phyloP scores from a whole-genome alignment of 2,113 vertebrate genomes.

The Bos taurus region DNA sequence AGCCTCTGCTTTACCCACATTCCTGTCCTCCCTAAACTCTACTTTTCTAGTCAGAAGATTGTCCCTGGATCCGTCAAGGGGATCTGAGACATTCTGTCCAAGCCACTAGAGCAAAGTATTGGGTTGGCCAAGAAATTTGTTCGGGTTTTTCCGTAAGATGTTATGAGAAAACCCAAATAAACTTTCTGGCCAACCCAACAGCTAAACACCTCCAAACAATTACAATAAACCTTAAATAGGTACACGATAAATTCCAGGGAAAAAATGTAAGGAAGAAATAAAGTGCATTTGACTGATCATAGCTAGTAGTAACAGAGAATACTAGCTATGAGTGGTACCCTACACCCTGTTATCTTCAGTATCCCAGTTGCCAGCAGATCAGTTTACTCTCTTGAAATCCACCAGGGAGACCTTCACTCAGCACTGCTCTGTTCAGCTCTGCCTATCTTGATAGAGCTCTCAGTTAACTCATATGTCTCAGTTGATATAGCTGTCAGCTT shows the following conservation, averaged over 20 bases:
- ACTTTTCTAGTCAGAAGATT: neutral
- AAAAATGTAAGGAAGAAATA: neutral
- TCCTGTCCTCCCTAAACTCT: neutral
- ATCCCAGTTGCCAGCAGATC: neutral
- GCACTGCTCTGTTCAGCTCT: neutral
- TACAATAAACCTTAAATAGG: neutral
- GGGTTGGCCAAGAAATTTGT: neutral
- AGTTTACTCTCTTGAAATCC: neutral
- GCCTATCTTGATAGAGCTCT: neutral
- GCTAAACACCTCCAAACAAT: neutral
- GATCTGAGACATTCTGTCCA: neutral
- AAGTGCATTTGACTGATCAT: neutral
- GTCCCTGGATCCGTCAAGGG: neutral
- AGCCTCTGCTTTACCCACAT: neutral
- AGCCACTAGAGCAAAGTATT: neutral
- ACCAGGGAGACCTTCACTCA: neutral
- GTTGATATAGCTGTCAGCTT: neutral
- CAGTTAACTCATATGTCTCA: neutral
- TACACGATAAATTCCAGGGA: neutral
- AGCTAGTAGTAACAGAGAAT: neutral
- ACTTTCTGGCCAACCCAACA: neutral
- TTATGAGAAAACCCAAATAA: neutral
- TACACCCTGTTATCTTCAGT: neutral
- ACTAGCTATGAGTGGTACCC: neutral
- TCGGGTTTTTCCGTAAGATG: neutral